Evolutionary conservation across 2,888 invertebrate species (phyloP), one percentile per base, ranked within the genome.

Genomic region (Nomada goodeniana): DNA sequence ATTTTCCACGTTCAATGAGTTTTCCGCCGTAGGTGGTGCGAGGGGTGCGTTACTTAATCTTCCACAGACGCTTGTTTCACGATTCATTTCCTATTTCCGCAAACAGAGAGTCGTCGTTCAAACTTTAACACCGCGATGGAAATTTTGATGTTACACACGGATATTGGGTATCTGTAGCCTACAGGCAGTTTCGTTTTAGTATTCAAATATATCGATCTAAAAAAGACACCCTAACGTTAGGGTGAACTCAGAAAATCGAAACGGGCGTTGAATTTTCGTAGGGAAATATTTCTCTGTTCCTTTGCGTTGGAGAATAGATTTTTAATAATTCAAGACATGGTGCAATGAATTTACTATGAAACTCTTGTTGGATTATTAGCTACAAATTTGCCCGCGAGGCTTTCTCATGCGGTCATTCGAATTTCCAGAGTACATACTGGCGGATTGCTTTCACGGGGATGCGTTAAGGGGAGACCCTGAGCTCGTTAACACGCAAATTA

Each of bases 1-100:
- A n/a, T n/a, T n/a, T n/a, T n/a, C n/a, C n/a, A n/a, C 29, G 69
- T 29, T n/a, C 26, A 70, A 59, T 47, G 69, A 70, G 47, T 59
- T 59, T 59, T n/a, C 44, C 18, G 5, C 13, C 59, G 59, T 70
- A n/a, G 26, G 26, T 18, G 55, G 9, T n/a, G 36, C 36, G 36
- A 2, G 59, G 23, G 5, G n/a, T 18, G 47, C 26, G 5, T 13
- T n/a, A n/a, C 57, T 44, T 59, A 29, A 70, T 59, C 59, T 59
- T 69, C 29, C 44, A 26, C 44, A 44, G 44, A n/a, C 3, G 44
- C 44, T 9, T 11, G 29, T 29, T 18, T 53, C 7, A 36, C 36
- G 5, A 36, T 36, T 7, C 36, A 7, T 36, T 36, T 36, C 36
- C 7, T 1, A 5, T 36, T 36, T 7, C 36, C 36, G 36, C 36